Percentiles rank a stretch among this genome's conserved stretches.
Evolutionary conservation across 1,140 invertebrate species (phyloP).

Genomic region (Tetramorium parvispinum): DNA sequence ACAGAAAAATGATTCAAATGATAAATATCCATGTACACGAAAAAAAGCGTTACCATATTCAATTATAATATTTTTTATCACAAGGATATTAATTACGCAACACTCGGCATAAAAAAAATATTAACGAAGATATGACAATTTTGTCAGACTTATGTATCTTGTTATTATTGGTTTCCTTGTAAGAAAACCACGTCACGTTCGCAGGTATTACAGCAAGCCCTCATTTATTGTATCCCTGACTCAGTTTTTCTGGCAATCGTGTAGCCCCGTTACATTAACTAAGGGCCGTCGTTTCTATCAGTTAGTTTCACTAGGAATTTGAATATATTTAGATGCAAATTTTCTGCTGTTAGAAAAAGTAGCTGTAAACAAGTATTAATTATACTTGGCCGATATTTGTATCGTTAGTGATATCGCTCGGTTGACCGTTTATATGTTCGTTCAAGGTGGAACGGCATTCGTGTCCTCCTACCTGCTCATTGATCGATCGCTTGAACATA

Average conservation of each 20-base stretch:
- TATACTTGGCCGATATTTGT: not conserved
- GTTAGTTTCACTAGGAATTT: constrained; percentile 18
- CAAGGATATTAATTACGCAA: not conserved
- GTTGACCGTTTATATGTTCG: constrained; percentile 5
- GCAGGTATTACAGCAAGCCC: constrained; percentile 14
- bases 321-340: constrained; percentile 31
- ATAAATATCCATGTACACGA: not conserved
- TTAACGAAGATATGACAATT: not conserved
- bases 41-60: not conserved
- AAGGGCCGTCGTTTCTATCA: not conserved
- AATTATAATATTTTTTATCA: not conserved
- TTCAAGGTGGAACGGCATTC: not conserved
- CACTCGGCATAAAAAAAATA: not conserved
- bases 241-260: constrained; percentile 16
- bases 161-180: not conserved
- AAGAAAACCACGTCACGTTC: constrained; percentile 36
- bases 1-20: not conserved
- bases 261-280: constrained; percentile 9
- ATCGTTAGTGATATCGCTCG: constrained; percentile 8
- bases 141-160: not conserved
- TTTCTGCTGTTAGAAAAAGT: not conserved
- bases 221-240: constrained; percentile 52
- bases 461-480: constrained; percentile 1
- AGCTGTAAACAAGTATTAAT: not conserved
- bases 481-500: constrained; percentile 29